A percentile compares a stretch with the other conserved stretches of the same genome.
These are phyloP conservation scores for Congeria kusceri DNA, from an alignment of 2,888 invertebrate genomes.

Conservation along the genomic window DNA sequence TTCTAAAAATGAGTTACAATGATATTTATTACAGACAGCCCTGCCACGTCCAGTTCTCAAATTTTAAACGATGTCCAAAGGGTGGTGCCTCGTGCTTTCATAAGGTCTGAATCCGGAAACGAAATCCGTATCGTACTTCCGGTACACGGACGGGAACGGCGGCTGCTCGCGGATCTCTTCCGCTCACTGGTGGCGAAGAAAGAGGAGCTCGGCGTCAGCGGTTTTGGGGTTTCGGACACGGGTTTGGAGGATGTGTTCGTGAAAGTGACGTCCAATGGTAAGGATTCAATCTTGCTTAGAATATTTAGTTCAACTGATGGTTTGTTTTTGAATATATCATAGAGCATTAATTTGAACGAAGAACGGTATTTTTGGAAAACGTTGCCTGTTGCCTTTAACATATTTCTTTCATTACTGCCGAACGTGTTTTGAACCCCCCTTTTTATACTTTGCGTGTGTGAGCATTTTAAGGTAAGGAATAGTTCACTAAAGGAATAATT, in stretches of 20 bases:
- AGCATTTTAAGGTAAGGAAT: too few species aligned
- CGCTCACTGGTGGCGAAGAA: conserved; percentile 72
- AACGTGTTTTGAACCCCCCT: too few species aligned
- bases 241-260: conserved; percentile 84
- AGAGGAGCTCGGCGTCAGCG: conserved; percentile 70
- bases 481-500: too few species aligned
- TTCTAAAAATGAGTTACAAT: too few species aligned
- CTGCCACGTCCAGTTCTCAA: neutral
- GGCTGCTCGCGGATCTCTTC: conserved; percentile 83
- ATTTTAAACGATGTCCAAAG: conserved; percentile 29
- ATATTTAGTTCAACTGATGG: too few species aligned
- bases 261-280: conserved; percentile 72
- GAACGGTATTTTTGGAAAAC: too few species aligned
- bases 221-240: conserved; percentile 83
- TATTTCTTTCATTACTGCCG: too few species aligned
- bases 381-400: too few species aligned
- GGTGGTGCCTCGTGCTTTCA: conserved; percentile 30
- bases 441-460: too few species aligned
- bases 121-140: conserved; percentile 75
- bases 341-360: too few species aligned
- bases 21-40: too few species aligned
- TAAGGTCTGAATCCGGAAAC: conserved; percentile 10
- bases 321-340: too few species aligned
- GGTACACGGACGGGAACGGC: conserved; percentile 70
- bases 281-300: neutral